Evolutionary conservation across 2,888 invertebrate species (phyloP).

Genomic region (Lasioglossum calceatum): DNA sequence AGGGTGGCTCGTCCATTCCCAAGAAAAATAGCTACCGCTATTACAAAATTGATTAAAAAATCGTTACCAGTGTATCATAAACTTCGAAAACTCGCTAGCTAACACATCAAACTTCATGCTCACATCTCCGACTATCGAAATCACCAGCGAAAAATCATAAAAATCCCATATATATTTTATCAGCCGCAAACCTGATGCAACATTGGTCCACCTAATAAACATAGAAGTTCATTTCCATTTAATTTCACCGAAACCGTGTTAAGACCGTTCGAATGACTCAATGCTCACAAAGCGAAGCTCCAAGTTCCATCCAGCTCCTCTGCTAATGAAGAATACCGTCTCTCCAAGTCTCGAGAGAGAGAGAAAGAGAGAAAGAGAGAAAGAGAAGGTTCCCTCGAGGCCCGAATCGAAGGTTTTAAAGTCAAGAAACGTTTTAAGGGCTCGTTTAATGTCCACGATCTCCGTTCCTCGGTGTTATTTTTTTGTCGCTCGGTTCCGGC

Average conservation of each 20-base stretch:
- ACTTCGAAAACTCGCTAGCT: background rate
- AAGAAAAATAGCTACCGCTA: background rate
- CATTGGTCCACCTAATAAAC: background rate
- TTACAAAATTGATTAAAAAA: background rate
- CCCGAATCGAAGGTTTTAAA: constrained; percentile 34
- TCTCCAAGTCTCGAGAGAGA: too few relatives aligned
- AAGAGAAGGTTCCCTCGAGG: constrained; percentile 13
- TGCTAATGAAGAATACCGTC: background rate
- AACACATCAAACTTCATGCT: background rate
- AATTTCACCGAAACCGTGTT: background rate
- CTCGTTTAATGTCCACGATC: constrained; percentile 57
- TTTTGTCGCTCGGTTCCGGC: constrained; percentile 64
- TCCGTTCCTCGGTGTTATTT: constrained; percentile 59
- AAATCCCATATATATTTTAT: constrained; percentile 6
- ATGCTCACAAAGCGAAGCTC: background rate
- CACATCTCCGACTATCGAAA: background rate
- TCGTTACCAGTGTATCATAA: background rate
- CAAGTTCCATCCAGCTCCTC: background rate
- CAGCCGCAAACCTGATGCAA: background rate
- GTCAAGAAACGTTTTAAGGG: constrained; percentile 61
- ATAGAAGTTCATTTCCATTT: background rate
- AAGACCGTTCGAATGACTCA: background rate
- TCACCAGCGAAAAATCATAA: background rate
- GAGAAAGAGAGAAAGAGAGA: too few relatives aligned
- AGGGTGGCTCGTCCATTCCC: background rate